Percentiles rank a stretch among this genome's conserved stretches.
Conservation (phyloP, 2,797 vertebrate species). For the Cynopterus sphinx region DNA sequence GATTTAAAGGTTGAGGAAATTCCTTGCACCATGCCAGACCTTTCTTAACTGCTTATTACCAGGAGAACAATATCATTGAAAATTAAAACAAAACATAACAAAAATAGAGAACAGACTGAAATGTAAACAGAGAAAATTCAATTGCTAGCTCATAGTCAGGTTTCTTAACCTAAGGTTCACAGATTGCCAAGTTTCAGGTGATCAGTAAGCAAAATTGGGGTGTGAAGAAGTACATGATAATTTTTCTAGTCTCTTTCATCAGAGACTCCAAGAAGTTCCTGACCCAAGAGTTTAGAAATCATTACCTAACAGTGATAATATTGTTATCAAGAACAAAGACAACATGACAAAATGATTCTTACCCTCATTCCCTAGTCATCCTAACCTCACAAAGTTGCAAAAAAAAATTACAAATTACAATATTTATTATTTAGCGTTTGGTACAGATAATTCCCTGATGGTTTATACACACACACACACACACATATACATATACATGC, state of each 20-base stretch:
- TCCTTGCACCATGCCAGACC: background rate
- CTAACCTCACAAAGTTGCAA: background rate
- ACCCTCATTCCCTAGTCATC: background rate
- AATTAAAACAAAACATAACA: background rate
- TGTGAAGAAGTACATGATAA: background rate
- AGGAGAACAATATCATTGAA: background rate
- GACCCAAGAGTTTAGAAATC: background rate
- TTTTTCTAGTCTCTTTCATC: background rate
- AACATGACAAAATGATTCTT: background rate
- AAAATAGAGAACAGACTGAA: background rate
- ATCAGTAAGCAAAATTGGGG: background rate
- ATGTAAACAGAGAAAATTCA: background rate
- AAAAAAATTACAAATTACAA: background rate
- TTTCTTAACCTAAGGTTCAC: background rate
- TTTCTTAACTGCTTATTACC: background rate
- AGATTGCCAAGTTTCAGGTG: background rate
- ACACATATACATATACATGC: too few species aligned
- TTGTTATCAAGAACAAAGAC: background rate
- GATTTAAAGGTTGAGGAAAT: background rate
- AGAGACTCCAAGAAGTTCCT: background rate
- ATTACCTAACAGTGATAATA: background rate
- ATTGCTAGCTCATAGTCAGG: background rate
- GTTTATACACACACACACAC: background rate
- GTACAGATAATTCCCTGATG: background rate
- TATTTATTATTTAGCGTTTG: background rate